Base-by-base conservation (phyloP, 2,113 vertebrate genomes). In the Zingel zingel region DNA sequence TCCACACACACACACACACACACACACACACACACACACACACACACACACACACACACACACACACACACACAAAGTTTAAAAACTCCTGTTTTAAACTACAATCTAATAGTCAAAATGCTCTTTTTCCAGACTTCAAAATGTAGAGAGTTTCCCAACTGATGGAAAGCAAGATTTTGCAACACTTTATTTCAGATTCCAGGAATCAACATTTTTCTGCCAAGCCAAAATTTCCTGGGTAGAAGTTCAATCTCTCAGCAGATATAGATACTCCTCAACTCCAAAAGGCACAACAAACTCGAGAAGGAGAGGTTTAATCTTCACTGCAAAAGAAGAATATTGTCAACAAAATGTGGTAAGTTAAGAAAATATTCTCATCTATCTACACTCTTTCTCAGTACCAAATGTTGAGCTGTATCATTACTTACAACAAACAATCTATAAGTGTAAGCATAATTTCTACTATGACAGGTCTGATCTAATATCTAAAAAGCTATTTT, bases 281-380 rank as follows among this genome's bases (percentile, higher is more conserved):
- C 50, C 39, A 69, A 81, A 61, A 59, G 36, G 13, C 36, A 39
- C 23, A 43, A 1, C 50, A 64, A 47, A 54, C 6, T 70, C 3
- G 3, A 50, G 27, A 77, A 77, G 21, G 25, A 65, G 12, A 57
- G 9, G 65, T 25, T 48, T 13, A 50, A 16, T 23, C 14, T 12
- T 13, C 15, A 68, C 43, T 47, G 71, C 19, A 27, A 36, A 79
- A 66, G 36, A 63, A 66, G 36, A 63, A 80, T 33, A 36, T 13
- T 19, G 12, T 45, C 43, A 78, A 66, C 77, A 93, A 82, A 69
- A 90, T 85, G 56, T 51, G 69, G 93, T 94, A 74, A 67, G 88
- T 85, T 82, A 4, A 39, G 10, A 11, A 53, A 48, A 33, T 70
- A 27, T 27, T 57, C 1, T 62, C 0, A 1, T 63, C 3, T 74